These are phyloP conservation scores for Muricea muricata DNA, from an alignment of 92 coral and sea anemone genomes.

Conservation along the genomic window DNA sequence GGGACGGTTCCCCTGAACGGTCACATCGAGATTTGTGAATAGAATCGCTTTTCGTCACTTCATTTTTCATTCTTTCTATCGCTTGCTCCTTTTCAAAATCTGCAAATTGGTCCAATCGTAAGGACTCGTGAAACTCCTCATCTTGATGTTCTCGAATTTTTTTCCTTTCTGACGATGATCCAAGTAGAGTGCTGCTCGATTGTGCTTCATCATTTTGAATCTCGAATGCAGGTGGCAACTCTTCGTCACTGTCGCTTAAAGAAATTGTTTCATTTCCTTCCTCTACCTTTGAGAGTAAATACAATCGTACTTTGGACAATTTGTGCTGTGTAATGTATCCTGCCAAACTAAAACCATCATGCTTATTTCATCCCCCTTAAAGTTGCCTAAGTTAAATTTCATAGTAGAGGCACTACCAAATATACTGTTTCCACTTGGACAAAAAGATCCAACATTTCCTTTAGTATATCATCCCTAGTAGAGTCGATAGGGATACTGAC, in stretches of 20 bases:
- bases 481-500: background rate
- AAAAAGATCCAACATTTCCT: conserved; percentile 1
- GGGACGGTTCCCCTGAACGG: too few species aligned
- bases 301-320: background rate
- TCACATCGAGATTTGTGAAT: conserved; percentile 53
- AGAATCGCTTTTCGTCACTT: conserved; percentile 33
- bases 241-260: background rate
- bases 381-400: background rate
- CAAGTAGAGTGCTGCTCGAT: background rate
- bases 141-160: conserved; percentile 43
- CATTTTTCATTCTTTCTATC: conserved; percentile 11
- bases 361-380: background rate
- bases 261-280: background rate
- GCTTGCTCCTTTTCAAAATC: conserved; percentile 7
- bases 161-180: background rate
- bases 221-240: conserved; percentile 5
- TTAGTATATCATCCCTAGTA: background rate
- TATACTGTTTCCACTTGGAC: background rate
- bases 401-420: background rate
- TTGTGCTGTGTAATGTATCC: conserved; percentile 7
- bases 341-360: background rate
- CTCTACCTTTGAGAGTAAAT: background rate
- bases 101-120: conserved; percentile 10
- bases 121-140: conserved; percentile 25
- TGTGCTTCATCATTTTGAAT: background rate